Conservation (phyloP, 2,797 vertebrate species). For the Aotus griseimembra region DNA sequence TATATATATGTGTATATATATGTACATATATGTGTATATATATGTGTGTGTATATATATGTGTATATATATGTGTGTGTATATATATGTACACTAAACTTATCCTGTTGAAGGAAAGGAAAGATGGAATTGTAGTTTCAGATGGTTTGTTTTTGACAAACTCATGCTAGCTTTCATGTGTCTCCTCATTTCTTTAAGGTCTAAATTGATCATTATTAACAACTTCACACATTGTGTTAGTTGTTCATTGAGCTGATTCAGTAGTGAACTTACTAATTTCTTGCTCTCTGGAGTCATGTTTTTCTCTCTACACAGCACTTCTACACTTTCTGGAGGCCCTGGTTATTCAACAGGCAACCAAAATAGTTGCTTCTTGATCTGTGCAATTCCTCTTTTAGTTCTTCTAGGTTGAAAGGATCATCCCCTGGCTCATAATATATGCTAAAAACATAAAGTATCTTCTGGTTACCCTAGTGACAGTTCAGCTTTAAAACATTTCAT, state of each 20-base stretch:
- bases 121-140: too few species aligned
- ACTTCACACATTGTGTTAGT: background rate
- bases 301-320: background rate
- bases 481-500: background rate
- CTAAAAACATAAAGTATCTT: background rate
- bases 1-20: too few species aligned
- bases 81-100: background rate
- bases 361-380: background rate
- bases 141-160: too few species aligned
- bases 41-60: too few species aligned
- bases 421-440: background rate
- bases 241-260: background rate
- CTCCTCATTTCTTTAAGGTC: background rate
- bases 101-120: background rate
- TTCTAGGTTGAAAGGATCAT: background rate
- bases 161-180: too few species aligned
- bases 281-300: background rate
- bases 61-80: too few species aligned
- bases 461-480: background rate
- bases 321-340: background rate
- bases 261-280: background rate
- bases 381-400: background rate
- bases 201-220: constrained; percentile 25
- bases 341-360: background rate
- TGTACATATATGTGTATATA: too few species aligned